Evolutionary conservation across 2,888 invertebrate species (phyloP), one percentile per base, ranked within the genome.

Genomic region (Phrixothrix hirtus): DNA sequence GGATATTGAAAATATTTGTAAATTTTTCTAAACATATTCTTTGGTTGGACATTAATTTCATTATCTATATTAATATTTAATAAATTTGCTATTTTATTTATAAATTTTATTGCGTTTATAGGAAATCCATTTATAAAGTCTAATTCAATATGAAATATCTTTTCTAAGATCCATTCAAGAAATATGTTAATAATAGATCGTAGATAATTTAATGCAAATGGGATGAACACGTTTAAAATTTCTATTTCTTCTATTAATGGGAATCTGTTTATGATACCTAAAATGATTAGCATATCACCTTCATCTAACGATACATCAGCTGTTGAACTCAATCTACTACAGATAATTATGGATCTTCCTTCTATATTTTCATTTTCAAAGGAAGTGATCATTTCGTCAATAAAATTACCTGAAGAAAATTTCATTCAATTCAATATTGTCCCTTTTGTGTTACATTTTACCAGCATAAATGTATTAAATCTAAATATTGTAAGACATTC

Each of bases 371-470:
- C 78, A 62, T 73, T 64, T 59, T 69, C 65, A 30, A 80, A 64
- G 54, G 69, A 67, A 9, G 58, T 64, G 37, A 69, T 71, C 38
- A 77, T 70, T 60, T 77, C 73, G 7, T 73, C 63, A 30, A 78
- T 64, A 15, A 78, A 67, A 64, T 78, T 67, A 4, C 70, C 68
- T 10, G 63, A 62, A 2, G 68, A 73, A 69, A 80, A 80, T 55
- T 64, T 60, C 3, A 67, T 61, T 80, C 80, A 81, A 25, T 74
- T 67, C 25, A 70, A 66, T 26, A 71, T 64, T 38, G 64, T 62
- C 31, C 66, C 59, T 6, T 66, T 49, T 30, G 59, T 35, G n/a
- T 52, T 38, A 44, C 49, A 38, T 34, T 49, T 64, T 16, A 46
- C 55, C 36, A 67, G 59, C 31, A 48, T 54, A 57, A 76, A 79